Conservation (phyloP, 2,797 vertebrate species). For the Rhodeus uyekii region DNA sequence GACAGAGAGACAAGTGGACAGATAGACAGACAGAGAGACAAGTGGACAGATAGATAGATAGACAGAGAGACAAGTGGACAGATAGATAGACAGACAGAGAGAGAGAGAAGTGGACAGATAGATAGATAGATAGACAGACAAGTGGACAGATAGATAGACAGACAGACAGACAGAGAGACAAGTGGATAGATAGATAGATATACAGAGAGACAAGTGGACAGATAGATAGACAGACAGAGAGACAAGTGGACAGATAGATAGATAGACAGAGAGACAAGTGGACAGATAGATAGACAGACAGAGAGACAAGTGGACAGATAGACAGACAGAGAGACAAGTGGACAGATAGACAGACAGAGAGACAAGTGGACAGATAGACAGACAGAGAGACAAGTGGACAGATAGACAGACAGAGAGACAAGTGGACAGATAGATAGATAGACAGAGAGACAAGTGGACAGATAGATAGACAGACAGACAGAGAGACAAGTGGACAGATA, state of each 20-base stretch:
- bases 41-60: background rate
- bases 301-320: background rate
- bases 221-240: no score
- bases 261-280: background rate
- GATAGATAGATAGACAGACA: no score
- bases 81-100: no score
- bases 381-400: background rate
- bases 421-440: background rate
- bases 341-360: background rate
- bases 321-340: rapidly evolving
- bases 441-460: background rate
- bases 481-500: background rate
- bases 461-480: no score
- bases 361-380: background rate
- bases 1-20: no score
- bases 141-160: no score
- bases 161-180: no score
- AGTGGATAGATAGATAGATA: no score
- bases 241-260: no score
- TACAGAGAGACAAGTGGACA: no score
- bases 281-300: background rate
- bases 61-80: no score
- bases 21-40: background rate
- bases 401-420: background rate
- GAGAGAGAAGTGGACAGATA: no score